These are phyloP conservation scores for Coregonus suidteri DNA, from an alignment of 2,797 vertebrate species.

Conservation along the genomic window DNA sequence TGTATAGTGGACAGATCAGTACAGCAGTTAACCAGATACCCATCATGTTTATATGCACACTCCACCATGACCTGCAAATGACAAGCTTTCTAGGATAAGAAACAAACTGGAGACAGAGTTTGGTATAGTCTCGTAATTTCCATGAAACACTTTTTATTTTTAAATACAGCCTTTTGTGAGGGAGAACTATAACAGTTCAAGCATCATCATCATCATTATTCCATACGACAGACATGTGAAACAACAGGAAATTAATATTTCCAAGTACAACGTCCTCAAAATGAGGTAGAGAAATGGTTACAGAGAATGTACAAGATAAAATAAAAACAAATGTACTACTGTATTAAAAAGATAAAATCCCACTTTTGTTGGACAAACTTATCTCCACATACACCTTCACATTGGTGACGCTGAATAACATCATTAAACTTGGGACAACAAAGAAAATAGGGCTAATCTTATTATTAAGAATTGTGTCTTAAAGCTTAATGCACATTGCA, in stretches of 20 bases:
- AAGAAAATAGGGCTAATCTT: conserved; percentile 20
- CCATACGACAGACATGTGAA: conserved; percentile 59
- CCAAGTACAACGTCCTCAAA: conserved; percentile 69
- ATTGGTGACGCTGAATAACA: conserved; percentile 45
- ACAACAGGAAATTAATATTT: conserved; percentile 73
- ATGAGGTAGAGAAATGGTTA: conserved; percentile 77
- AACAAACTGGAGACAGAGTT: conserved; percentile 36
- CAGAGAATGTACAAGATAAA: conserved; percentile 68
- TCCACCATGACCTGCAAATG: background rate
- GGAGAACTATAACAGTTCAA: conserved; percentile 73
- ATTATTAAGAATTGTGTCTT: conserved; percentile 1
- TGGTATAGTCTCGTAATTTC: conserved; percentile 68
- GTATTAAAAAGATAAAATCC: conserved; percentile 54
- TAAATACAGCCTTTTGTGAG: conserved; percentile 65
- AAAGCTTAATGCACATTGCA: conserved; percentile 8
- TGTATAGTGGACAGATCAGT: background rate
- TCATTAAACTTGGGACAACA: background rate
- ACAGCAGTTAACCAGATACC: background rate
- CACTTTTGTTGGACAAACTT: conserved; percentile 45
- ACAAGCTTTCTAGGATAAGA: conserved; percentile 37
- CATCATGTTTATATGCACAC: background rate
- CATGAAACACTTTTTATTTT: conserved; percentile 56
- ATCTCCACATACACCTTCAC: conserved; percentile 11
- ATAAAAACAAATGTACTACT: conserved; percentile 55
- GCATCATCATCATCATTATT: conserved; percentile 59